A percentile compares a stretch with the other conserved stretches of the same genome.
These are phyloP conservation scores for Leucophenga montana DNA, from an alignment of 2,888 invertebrate species.

Conservation along the genomic window DNA sequence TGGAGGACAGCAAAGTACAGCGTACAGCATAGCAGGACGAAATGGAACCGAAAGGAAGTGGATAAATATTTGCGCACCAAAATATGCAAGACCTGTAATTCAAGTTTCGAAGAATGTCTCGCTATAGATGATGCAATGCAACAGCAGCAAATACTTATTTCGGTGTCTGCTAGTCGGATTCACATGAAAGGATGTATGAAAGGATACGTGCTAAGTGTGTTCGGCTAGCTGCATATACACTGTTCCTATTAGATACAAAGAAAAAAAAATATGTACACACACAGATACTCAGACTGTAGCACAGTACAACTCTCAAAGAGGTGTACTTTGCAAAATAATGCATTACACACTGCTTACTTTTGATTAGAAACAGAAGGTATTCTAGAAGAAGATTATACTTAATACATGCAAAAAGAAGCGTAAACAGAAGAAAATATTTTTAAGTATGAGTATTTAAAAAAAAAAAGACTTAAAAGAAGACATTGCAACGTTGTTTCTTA, in stretches of 20 bases:
- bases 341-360: too few species aligned
- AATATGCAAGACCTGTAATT: constrained; percentile 64
- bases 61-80: constrained; percentile 64
- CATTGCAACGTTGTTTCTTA: too few species aligned
- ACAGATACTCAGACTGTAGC: too few species aligned
- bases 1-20: background rate
- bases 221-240: constrained; percentile 1
- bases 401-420: too few species aligned
- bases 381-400: too few species aligned
- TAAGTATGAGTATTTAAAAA: too few species aligned
- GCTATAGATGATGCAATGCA: background rate
- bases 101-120: constrained; percentile 38
- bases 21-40: constrained; percentile 20
- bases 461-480: too few species aligned
- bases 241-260: background rate
- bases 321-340: too few species aligned
- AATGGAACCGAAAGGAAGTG: background rate
- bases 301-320: too few species aligned
- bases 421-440: too few species aligned
- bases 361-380: too few species aligned
- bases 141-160: background rate
- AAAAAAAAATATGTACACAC: too few species aligned
- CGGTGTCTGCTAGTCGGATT: background rate
- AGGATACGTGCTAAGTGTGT: constrained; percentile 13
- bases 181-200: constrained; percentile 14